Base-by-base conservation (phyloP, 2,888 invertebrate species). In the Molanna angustata region DNA sequence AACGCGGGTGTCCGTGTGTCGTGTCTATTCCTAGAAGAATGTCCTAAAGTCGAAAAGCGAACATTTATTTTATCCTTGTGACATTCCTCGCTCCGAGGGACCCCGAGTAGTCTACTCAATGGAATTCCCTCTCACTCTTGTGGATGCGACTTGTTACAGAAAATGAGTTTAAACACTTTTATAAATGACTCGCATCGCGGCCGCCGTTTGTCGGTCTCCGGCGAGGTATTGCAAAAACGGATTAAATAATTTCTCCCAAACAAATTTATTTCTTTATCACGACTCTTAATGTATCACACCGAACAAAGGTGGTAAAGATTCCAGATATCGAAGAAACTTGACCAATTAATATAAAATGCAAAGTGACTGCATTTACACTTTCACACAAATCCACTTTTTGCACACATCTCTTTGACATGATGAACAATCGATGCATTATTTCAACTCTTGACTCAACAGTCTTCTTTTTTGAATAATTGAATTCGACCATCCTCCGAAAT, bases 1-100 rank as follows among this genome's bases (percentile, higher is more conserved):
- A 56, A 47, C 57, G 19, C 51, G 39, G 39, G 44, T 37, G 48
- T 43, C 22, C 32, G 33, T 19, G 33, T 47, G 48, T 35, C 50
- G 19, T 6, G 20, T 54, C 57, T 54, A 54, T 57, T 57, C 53
- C 54, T 48, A 54, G 57, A 57, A 51, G 54, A 52, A 52, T 52
- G 44, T 56, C 44, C 51, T 48, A 27, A 18, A 39, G 46, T 39
- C 45, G 53, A 53, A 48, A 48, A 48, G 37, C 32, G 13, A 39
- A 18, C 48, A 40, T 37, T 37, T 18, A 31, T 33, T 33, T 33
- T 32, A 42, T 33, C 47, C 46, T 41, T 20, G 47, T 46, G 39
- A 19, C 52, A 52, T 46, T 49, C 49, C 49, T 40, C 4, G 9
- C 22, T 22, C 16, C 21, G 21, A 16, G 49, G 14, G 11, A 17